phyloP scores from a whole-genome alignment of 2,888 invertebrate species.

The Polymixis flavicincta region DNA sequence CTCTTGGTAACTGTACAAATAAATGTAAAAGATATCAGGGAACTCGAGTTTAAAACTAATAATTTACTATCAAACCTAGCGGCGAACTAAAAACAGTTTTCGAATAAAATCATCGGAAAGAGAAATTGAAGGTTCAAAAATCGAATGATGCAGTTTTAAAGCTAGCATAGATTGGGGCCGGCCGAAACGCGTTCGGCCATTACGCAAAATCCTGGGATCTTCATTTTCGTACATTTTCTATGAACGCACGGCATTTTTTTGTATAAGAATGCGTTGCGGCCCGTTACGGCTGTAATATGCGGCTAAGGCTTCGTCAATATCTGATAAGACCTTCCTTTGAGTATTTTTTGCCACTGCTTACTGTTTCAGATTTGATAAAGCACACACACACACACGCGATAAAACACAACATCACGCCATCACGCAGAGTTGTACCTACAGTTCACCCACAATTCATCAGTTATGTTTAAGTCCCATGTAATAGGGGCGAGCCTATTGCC shows the following conservation, averaged over 20 bases:
- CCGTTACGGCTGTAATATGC: background rate
- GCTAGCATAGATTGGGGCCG: background rate
- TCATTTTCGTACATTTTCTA: background rate
- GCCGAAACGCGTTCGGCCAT: no score
- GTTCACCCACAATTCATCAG: no score
- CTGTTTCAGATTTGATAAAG: background rate
- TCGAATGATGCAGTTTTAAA: background rate
- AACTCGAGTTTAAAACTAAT: background rate
- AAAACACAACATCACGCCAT: no score
- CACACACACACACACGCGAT: background rate
- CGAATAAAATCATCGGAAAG: background rate
- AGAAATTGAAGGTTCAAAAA: background rate
- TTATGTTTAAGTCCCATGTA: no score
- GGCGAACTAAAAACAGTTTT: no score
- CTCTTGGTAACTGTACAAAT: slow-evolving; percentile 29
- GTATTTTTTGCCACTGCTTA: background rate
- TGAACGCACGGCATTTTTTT: background rate
- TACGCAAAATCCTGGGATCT: no score
- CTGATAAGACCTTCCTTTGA: background rate
- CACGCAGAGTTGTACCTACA: no score
- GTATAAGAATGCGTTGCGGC: background rate
- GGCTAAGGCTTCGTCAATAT: background rate
- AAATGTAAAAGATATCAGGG: slow-evolving; percentile 24
- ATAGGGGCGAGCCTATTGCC: no score
- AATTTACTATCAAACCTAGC: background rate